Base-by-base conservation (phyloP, 92 coral and sea anemone species). In the Porites rus region DNA sequence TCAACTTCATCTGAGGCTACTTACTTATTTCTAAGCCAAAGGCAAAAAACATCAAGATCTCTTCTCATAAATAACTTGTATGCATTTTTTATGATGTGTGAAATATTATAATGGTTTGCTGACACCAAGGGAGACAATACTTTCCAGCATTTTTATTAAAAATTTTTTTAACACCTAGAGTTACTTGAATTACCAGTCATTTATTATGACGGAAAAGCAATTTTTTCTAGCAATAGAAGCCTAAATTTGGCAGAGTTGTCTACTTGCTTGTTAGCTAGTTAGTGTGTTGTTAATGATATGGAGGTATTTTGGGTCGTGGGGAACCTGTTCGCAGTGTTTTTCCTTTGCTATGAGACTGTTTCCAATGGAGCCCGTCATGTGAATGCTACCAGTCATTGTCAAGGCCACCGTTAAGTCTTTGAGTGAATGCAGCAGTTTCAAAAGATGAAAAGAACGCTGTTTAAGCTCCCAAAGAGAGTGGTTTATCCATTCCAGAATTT, bases 61-160 rank as follows among this genome's bases (percentile, higher is more conserved):
- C 38, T 21, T 1, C 46, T 67, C 25, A 46, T 21, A 21, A 67
- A 22, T 21, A 8, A 67, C 21, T 73, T 51, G 21, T 52, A 75
- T 56, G 38, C 79, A 75, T 51, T 65, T 53, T 75, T 75, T n/a
- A 73, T 73, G 63, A 74, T 74, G 52, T 76, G 51, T 28, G 18
- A 24, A 76, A 22, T 16, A 10, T 38, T 38, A 38, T 76, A 60
- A 60, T 76, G 81, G 81, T 76, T 61, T 21, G 31, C 28, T 77
- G 52, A 59, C 81, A 7, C 70, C 20, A 2, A 28, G 20, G 81
- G 56, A 18, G 69, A 16, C 25, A 1, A 31, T 7, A 77, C 21
- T 50, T 13, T 22, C 19, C 10, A 38, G 51, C 38, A 13, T 24
- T 59, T 62, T 62, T 7, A 16, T 1, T 18, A 62, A 16, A 67